Conservation (phyloP, 2,797 vertebrate species). For the Enoplosus armatus region DNA sequence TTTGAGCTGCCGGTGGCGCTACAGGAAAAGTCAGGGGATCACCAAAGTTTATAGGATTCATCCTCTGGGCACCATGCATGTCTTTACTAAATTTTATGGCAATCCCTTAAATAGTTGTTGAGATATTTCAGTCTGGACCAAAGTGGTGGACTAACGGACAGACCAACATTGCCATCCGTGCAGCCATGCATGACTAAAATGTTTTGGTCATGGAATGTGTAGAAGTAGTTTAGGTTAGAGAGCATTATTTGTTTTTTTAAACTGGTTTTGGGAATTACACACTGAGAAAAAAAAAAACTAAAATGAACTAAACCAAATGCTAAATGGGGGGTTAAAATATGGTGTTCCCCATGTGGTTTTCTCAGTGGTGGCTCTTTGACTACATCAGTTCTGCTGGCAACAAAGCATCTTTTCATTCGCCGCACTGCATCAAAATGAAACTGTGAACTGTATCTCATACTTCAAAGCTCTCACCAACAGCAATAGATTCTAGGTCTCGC, state of each 20-base stretch:
- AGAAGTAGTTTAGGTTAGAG: no score
- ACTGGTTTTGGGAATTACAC: no score
- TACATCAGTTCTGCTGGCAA: background rate
- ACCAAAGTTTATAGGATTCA: no score
- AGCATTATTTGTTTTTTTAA: no score
- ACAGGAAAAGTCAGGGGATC: background rate
- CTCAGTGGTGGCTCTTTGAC: background rate
- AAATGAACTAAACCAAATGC: no score
- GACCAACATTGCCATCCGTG: background rate
- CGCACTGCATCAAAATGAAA: slow-evolving; percentile 20
- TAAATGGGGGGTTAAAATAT: background rate
- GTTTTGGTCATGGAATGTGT: no score
- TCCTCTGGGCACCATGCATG: no score
- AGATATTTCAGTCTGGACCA: background rate
- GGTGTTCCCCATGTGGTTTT: background rate
- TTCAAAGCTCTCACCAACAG: slow-evolving; percentile 43
- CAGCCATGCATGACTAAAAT: no score
- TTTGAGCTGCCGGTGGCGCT: background rate
- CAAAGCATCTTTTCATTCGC: slow-evolving; percentile 30
- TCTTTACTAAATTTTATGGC: background rate
- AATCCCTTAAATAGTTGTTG: background rate
- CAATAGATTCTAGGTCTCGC: slow-evolving; percentile 9
- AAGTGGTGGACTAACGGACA: background rate
- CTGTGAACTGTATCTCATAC: slow-evolving; percentile 9
- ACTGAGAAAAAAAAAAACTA: no score